Evolutionary conservation across 2,888 invertebrate genomes (phyloP).

Genomic region (Philaethria dido): DNA sequence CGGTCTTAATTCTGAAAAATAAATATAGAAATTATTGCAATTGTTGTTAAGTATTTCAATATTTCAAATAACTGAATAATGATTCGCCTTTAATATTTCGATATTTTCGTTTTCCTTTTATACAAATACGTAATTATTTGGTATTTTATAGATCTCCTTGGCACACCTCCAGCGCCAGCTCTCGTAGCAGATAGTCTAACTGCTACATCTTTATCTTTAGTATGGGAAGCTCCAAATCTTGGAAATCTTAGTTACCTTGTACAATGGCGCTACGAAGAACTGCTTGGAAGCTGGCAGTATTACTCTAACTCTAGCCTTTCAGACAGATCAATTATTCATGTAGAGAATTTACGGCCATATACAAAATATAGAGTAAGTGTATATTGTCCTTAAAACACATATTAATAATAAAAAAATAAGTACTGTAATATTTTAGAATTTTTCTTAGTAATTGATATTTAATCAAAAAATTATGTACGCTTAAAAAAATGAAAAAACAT

Average conservation of each 20-base stretch:
- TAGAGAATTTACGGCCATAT: constrained; percentile 92
- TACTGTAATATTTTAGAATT: no score
- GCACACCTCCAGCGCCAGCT: constrained; percentile 89
- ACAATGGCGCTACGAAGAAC: constrained; percentile 90
- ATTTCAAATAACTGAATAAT: not conserved
- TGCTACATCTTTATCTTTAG: constrained; percentile 90
- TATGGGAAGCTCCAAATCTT: constrained; percentile 87
- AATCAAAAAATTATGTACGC: not conserved
- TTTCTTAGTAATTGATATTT: not conserved
- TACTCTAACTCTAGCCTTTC: constrained; percentile 89
- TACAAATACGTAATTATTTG: not conserved
- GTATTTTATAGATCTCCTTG: constrained; percentile 81
- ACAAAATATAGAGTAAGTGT: constrained; percentile 92
- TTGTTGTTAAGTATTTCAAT: not conserved
- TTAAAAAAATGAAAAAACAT: not conserved
- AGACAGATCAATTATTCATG: constrained; percentile 86
- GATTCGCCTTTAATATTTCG: no score
- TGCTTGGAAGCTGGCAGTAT: constrained; percentile 91
- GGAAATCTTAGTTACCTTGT: constrained; percentile 85
- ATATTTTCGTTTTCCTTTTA: not conserved
- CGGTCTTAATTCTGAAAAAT: not conserved
- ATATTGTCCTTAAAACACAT: not conserved
- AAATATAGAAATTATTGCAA: no score
- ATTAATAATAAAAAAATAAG: no score
- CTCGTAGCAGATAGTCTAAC: constrained; percentile 90